Evolutionary conservation across 2,888 invertebrate species (phyloP).

Genomic region (Hypsopygia costalis): DNA sequence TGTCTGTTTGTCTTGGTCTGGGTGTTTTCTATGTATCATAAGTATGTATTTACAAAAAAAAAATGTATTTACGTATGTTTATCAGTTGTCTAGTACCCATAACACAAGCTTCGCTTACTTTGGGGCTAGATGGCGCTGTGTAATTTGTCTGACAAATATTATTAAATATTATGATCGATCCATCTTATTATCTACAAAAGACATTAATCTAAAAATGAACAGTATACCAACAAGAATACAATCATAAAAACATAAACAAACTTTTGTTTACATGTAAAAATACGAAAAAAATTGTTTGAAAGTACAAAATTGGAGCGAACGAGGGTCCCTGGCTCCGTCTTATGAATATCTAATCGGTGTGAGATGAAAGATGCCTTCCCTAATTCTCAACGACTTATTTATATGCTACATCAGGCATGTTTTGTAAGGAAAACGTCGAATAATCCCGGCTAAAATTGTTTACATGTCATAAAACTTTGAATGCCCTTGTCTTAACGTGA

Average conservation of each 20-base stretch:
- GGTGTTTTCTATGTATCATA: too few species aligned
- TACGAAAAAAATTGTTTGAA: slow-evolving; percentile 41
- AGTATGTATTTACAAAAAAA: too few species aligned
- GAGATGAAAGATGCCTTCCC: slow-evolving; percentile 61
- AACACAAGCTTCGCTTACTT: too few species aligned
- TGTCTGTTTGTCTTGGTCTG: too few species aligned
- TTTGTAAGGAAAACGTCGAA: slow-evolving; percentile 26
- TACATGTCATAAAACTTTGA: slow-evolving; percentile 6
- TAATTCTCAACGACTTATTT: slow-evolving; percentile 64
- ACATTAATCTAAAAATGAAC: too few species aligned
- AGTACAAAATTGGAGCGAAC: slow-evolving; percentile 27
- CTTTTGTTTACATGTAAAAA: slow-evolving; percentile 57
- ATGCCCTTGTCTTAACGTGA: slow-evolving; percentile 1
- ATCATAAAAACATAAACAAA: slow-evolving; percentile 25
- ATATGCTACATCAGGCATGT: slow-evolving; percentile 42
- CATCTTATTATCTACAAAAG: too few species aligned
- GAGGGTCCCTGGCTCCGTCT: slow-evolving; percentile 41
- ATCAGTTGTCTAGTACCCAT: too few species aligned
- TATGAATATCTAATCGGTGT: slow-evolving; percentile 70
- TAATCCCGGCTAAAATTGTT: slow-evolving; percentile 11
- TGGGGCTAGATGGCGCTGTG: too few species aligned
- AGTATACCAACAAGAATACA: too few species aligned
- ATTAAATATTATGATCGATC: too few species aligned
- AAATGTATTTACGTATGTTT: too few species aligned
- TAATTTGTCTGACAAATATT: too few species aligned